Percentiles rank a stretch among this genome's conserved stretches.
Conservation (phyloP, 2,797 vertebrate species). For the Sandelia bainsii region DNA sequence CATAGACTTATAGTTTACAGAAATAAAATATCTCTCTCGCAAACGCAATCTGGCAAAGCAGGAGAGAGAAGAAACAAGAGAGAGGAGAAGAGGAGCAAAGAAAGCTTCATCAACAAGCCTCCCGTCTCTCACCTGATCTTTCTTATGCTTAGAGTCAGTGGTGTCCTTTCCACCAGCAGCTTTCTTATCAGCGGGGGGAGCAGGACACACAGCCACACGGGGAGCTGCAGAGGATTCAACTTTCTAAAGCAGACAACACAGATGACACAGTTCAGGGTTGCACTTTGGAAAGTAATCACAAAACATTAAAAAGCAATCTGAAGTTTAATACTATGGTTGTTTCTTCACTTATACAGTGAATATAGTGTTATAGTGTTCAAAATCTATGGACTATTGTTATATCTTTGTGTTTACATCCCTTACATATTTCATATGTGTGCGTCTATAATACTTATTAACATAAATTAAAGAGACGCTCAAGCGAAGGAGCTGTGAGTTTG, state of each 20-base stretch:
- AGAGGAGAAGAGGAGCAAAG: no score
- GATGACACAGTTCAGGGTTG: not conserved
- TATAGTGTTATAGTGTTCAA: no score
- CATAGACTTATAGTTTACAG: not conserved
- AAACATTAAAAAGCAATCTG: not conserved
- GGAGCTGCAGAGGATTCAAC: slow-evolving; percentile 19
- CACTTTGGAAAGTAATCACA: not conserved
- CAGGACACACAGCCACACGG: slow-evolving; percentile 25
- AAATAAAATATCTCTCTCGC: not conserved
- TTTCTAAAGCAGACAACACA: slow-evolving; percentile 37
- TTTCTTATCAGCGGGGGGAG: slow-evolving; percentile 65
- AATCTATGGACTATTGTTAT: no score
- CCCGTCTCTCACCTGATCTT: slow-evolving; percentile 49
- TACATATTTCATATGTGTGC: not conserved
- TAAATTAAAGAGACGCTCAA: not conserved
- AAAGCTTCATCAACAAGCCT: no score
- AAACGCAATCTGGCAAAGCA: not conserved
- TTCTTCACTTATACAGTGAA: not conserved
- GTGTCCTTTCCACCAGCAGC: not conserved
- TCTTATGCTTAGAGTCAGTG: slow-evolving; percentile 45
- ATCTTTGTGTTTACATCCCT: no score
- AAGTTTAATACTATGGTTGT: not conserved
- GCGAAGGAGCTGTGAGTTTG: not conserved
- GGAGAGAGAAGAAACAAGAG: no score
- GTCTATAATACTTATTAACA: not conserved